Base-by-base conservation (phyloP, 2,888 invertebrate genomes). In the Nyleta sp. region DNA sequence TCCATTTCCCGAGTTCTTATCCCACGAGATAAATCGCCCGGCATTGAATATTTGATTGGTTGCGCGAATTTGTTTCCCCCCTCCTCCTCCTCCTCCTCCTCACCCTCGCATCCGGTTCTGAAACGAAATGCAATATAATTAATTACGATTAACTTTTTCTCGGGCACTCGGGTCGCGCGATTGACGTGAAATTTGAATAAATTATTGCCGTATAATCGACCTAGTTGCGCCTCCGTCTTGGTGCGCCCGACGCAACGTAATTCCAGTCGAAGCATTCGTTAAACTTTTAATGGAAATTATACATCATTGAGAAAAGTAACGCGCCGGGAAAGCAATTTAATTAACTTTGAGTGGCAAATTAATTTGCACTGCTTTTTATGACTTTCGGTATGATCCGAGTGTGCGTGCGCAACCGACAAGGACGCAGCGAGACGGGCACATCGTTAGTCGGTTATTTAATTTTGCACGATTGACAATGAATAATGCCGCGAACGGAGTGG, bases 261-360 rank as follows among this genome's bases (percentile, higher is more conserved):
- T 72, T 77, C 67, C 48, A 35, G 52, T 53, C 78, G 78, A 72
- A 72, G 78, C 78, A 71, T 78, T 78, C 72, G 73, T 78, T 73
- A 62, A 78, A 78, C 74, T 78, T 78, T 78, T 78, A 78, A 78
- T 78, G 70, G 78, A 78, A 73, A 78, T 78, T 78, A 78, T 74
- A 78, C 78, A 70, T 74, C 64, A 78, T 74, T 78, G 74, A 73
- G 74, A 74, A 74, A 78, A 78, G 78, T 74, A 78, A 70, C 62
- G 62, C 64, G 74, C 52, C 65, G 70, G 53, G 53, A 78, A 78
- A 70, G 78, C 73, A 78, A 78, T 78, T 78, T 74, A 78, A 78
- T 78, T 74, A 78, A 78, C 73, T 74, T 78, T 74, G 74, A 78
- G 74, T 78, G 65, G 78, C 70, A 74, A 78, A 78, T 78, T 74